These are phyloP conservation scores for Steinernema khuongi DNA, from an alignment of 1,140 invertebrate genomes.

Conservation along the genomic window DNA sequence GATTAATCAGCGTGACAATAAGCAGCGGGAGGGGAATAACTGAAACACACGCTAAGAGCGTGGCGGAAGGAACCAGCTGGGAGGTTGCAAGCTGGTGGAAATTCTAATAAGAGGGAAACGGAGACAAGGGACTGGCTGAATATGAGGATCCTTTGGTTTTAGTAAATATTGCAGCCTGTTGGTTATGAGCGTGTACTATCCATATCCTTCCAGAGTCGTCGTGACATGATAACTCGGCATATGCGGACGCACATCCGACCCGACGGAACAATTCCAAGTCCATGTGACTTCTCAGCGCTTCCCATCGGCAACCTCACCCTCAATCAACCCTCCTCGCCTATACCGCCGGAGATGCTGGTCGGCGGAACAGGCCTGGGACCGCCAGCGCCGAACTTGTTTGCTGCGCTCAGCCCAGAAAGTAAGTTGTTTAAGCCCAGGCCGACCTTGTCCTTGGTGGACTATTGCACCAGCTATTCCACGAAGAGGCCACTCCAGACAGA, in stretches of 20 bases:
- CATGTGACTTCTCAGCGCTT: slow-evolving; percentile 1
- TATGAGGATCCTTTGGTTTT: neutral
- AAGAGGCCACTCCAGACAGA: neutral
- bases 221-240: slow-evolving; percentile 35
- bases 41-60: no score
- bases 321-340: neutral
- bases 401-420: neutral
- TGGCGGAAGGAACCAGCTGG: no score
- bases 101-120: no score
- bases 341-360: slow-evolving; percentile 3
- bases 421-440: neutral
- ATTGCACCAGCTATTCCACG: neutral
- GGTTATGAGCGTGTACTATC: neutral
- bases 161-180: no score
- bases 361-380: neutral
- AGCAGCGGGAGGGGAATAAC: no score
- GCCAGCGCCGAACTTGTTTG: neutral
- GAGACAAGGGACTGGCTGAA: no score
- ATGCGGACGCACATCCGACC: slow-evolving; percentile 58
- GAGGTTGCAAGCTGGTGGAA: no score
- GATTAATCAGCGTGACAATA: no score
- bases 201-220: slow-evolving; percentile 17
- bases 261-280: slow-evolving; percentile 20
- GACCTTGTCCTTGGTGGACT: neutral
- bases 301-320: neutral